Conservation (phyloP, 2,888 invertebrate genomes). For the Oscheius sp. region DNA sequence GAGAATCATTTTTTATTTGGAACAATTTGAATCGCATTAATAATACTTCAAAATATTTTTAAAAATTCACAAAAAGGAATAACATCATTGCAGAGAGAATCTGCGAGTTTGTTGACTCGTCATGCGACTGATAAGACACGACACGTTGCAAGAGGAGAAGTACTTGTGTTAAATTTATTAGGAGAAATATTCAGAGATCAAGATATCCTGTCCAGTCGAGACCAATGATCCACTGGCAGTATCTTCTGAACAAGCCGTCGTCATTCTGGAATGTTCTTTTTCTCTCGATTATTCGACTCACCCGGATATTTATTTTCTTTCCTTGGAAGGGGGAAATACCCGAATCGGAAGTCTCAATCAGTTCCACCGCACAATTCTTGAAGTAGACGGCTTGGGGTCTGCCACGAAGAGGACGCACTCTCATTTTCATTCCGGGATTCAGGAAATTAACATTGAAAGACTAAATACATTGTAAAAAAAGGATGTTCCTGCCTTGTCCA, state of each 20-base stretch:
- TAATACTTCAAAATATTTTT: too few relatives aligned
- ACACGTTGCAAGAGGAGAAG: too few relatives aligned
- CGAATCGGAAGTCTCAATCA: constrained; percentile 17
- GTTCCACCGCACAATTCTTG: constrained; percentile 23
- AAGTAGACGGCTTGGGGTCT: constrained; percentile 21
- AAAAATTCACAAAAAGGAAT: too few relatives aligned
- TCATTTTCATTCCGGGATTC: constrained; percentile 44
- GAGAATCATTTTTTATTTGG: too few relatives aligned
- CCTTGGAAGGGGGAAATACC: constrained; percentile 18
- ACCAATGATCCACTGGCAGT: constrained; percentile 53
- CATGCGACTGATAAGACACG: too few relatives aligned
- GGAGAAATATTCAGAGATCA: constrained; percentile 37
- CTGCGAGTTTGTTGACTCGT: too few relatives aligned
- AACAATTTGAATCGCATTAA: too few relatives aligned
- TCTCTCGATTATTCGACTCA: not conserved
- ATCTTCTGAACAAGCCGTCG: constrained; percentile 15
- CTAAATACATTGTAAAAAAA: constrained; percentile 19
- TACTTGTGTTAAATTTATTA: too few relatives aligned
- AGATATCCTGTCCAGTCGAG: constrained; percentile 53
- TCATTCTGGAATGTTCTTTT: not conserved
- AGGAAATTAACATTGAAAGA: constrained; percentile 43
- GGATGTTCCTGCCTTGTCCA: constrained; percentile 11
- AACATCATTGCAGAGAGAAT: too few relatives aligned
- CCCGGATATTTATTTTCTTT: constrained; percentile 16
- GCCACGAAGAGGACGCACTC: constrained; percentile 37